These are phyloP conservation scores for Triplophysa bombifrons DNA, from an alignment of 2,797 vertebrate genomes.

Conservation along the genomic window DNA sequence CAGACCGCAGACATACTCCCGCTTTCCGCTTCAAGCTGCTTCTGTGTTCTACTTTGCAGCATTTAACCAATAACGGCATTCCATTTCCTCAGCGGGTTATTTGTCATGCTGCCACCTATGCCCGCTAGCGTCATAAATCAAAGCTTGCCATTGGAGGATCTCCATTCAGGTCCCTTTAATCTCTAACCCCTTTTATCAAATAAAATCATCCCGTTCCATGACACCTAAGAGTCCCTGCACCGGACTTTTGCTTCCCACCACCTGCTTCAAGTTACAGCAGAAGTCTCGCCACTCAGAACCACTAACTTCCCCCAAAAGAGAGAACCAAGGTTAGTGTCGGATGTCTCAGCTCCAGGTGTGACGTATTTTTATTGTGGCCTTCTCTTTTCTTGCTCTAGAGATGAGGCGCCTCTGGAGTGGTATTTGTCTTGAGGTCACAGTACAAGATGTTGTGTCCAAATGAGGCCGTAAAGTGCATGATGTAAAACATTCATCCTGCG, in stretches of 20 bases:
- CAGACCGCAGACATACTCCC: no score
- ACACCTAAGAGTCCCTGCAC: constrained; percentile 41
- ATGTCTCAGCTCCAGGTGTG: constrained; percentile 37
- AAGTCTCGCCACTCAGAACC: constrained; percentile 26
- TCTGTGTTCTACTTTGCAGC: no score
- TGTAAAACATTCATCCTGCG: constrained; percentile 60
- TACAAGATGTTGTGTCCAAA: constrained; percentile 62
- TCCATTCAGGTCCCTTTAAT: constrained; percentile 47
- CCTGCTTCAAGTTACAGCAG: constrained; percentile 55
- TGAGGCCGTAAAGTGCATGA: constrained; percentile 59
- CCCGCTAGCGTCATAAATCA: constrained; percentile 58
- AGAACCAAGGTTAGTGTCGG: not conserved
- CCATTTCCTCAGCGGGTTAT: constrained; percentile 50
- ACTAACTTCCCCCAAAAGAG: constrained; percentile 1
- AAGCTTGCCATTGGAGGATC: constrained; percentile 43
- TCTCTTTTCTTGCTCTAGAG: constrained; percentile 16
- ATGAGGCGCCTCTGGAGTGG: constrained; percentile 38
- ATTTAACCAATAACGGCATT: constrained; percentile 24
- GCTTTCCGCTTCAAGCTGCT: no score
- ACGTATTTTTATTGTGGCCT: constrained; percentile 33
- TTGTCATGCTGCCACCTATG: constrained; percentile 58
- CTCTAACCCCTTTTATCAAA: constrained; percentile 56
- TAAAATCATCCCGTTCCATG: constrained; percentile 51
- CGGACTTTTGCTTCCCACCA: constrained; percentile 47
- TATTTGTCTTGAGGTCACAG: constrained; percentile 60